These are phyloP conservation scores for Heterochromis multidens DNA, from an alignment of 2,113 vertebrate genomes.

Conservation along the genomic window DNA sequence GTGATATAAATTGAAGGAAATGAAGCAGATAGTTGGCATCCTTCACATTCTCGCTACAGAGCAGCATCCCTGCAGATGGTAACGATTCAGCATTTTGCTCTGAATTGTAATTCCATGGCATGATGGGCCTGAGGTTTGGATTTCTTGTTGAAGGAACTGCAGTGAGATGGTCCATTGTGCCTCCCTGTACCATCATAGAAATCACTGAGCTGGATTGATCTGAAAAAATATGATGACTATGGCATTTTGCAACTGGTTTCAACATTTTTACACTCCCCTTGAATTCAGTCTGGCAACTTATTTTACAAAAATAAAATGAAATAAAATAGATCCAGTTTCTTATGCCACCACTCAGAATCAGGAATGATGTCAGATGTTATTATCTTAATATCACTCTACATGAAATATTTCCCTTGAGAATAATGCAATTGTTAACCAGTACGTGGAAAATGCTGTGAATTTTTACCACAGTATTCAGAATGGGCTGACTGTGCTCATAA, in stretches of 20 bases:
- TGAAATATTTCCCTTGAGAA: constrained; percentile 40
- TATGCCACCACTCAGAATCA: not conserved
- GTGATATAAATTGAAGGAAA: not conserved
- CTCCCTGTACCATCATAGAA: not conserved
- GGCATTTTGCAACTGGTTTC: not conserved
- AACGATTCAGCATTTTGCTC: not conserved
- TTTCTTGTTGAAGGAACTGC: not conserved
- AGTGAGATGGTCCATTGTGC: not conserved
- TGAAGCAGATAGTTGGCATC: not conserved
- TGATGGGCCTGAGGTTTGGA: not conserved
- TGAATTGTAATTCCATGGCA: not conserved
- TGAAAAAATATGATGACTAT: not conserved
- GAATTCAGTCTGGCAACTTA: not conserved
- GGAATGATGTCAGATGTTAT: constrained; percentile 10
- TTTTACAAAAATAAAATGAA: not conserved
- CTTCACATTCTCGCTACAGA: not conserved
- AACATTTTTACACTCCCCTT: not conserved
- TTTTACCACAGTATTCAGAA: constrained; percentile 28
- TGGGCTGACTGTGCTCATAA: constrained; percentile 50
- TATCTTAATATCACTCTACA: constrained; percentile 44
- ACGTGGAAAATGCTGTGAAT: constrained; percentile 31
- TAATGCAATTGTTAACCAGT: constrained; percentile 41
- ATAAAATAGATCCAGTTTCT: not conserved
- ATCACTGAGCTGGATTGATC: not conserved
- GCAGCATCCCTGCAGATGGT: not conserved